Evolutionary conservation across 1,140 invertebrate genomes (phyloP).

Genomic region (Spodoptera litura): DNA sequence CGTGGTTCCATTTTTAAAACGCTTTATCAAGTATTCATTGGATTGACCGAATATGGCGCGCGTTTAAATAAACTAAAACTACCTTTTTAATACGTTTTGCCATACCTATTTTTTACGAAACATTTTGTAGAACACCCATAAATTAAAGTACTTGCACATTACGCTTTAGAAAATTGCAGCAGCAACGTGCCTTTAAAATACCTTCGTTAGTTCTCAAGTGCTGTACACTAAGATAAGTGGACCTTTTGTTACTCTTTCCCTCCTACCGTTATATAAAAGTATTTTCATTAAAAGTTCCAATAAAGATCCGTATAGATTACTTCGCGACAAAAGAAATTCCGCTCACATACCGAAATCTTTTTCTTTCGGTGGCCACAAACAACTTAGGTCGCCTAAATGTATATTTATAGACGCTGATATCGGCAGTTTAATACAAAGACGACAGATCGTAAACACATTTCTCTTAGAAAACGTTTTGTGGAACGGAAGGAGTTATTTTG

Average conservation of each 20-base stretch:
- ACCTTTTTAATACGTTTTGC: no score
- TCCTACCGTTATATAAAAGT: constrained; percentile 15
- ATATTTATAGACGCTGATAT: constrained; percentile 28
- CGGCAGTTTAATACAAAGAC: constrained; percentile 24
- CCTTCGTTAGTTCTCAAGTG: neutral
- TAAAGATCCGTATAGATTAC: constrained; percentile 26
- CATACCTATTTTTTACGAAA: no score
- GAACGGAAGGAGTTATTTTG: constrained; percentile 10
- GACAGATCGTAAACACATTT: constrained; percentile 27
- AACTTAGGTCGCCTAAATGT: constrained; percentile 24
- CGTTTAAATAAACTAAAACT: neutral
- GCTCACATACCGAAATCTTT: constrained; percentile 31
- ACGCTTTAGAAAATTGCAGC: neutral
- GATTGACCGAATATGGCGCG: constrained; percentile 3
- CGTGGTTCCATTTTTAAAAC: constrained; percentile 10
- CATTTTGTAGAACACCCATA: no score
- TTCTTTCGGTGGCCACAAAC: constrained; percentile 24
- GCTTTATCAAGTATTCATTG: constrained; percentile 6
- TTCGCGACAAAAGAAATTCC: constrained; percentile 40
- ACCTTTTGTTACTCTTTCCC: constrained; percentile 5
- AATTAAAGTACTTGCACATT: neutral
- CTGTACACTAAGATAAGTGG: neutral
- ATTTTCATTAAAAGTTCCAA: constrained; percentile 38
- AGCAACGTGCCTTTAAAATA: neutral
- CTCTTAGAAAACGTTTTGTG: neutral